Evolutionary conservation across 2,888 invertebrate species (phyloP), one percentile per base, ranked within the genome.

Genomic region (Drosophila emarginata): DNA sequence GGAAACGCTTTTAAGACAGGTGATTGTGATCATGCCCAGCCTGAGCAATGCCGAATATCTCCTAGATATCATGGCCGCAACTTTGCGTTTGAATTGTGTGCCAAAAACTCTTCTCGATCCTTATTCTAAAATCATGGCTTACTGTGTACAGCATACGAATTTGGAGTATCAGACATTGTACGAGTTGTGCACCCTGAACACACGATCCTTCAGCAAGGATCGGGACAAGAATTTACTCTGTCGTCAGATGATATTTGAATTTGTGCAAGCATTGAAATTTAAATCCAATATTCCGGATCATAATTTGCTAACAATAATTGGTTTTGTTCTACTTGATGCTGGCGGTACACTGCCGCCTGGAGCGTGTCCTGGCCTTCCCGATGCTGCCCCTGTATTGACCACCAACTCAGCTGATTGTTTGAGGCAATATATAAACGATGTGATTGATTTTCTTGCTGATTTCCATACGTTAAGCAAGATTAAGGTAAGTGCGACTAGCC

Each of bases 401-500:
- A 97, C 97, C 1, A 97, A 97, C 79, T 97, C 98, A 0, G 96
- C 97, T 2, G 99, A 99, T 92, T 98, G 98, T 88, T 95, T 99
- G 95, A 94, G 97, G 26, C 96, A 96, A 66, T 97, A 98, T 91
- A 94, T 99, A 63, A 95, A 95, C 21, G 99, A 99, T 91, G 96
- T 98, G 78, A 93, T 99, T 50, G 99, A 99, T 76, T 97, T 99
- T 91, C 93, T 99, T 74, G 96, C 97, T 9, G 99, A 99, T 92
- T 97, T 99, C 76, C 98, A 99, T 90, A 97, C 99, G 0, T 94
- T 99, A 63, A 97, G 97, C 82, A 99, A 98, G 94, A 96, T 99
- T 77, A 99, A 99, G 95, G 98, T 97, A 91, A 66, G 74, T 32
- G 2, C 1, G 9, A 32, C 2, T 32, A 9, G 2, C 7, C 11